A percentile compares a stretch with the other conserved stretches of the same genome.
phyloP scores from a whole-genome alignment of 1,140 invertebrate species.

The Ptiloglossa arizonensis region DNA sequence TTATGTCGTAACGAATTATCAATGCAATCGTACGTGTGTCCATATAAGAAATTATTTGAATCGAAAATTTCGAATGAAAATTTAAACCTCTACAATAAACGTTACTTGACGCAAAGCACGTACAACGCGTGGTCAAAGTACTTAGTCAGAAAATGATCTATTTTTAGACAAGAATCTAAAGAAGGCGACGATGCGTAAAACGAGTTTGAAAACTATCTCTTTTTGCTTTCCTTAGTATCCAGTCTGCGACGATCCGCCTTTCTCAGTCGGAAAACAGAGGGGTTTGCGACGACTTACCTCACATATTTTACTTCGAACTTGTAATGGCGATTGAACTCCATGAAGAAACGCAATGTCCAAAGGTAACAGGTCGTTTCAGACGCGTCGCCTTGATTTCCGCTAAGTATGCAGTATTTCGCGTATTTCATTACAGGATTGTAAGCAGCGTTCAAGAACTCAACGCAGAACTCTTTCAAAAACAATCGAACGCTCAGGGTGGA shows the following conservation, averaged over 20 bases:
- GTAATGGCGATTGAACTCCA: conserved; percentile 96
- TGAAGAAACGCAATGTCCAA: conserved; percentile 97
- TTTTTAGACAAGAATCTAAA: conserved; percentile 48
- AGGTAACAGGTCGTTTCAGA: conserved; percentile 96
- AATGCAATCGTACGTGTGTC: not conserved
- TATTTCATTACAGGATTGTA: conserved; percentile 96
- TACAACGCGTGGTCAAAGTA: not conserved
- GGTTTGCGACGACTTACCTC: conserved; percentile 84
- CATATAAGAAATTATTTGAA: not conserved
- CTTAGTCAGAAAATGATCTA: conserved; percentile 23
- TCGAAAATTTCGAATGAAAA: not conserved
- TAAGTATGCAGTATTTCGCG: conserved; percentile 83
- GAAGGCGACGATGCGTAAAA: conserved; percentile 70
- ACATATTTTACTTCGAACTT: conserved; percentile 94
- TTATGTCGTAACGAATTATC: not conserved
- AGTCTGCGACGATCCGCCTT: conserved; percentile 11
- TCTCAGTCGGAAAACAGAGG: conserved; percentile 37
- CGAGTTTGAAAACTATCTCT: conserved; percentile 65
- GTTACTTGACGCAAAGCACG: not conserved
- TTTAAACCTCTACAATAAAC: not conserved
- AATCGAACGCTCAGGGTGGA: conserved; percentile 92
- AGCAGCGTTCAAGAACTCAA: conserved; percentile 94
- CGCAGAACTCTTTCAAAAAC: conserved; percentile 96
- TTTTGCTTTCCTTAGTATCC: conserved; percentile 9
- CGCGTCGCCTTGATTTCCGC: conserved; percentile 74